Conservation (phyloP, 2,888 invertebrate genomes). For the Patella pellucida region DNA sequence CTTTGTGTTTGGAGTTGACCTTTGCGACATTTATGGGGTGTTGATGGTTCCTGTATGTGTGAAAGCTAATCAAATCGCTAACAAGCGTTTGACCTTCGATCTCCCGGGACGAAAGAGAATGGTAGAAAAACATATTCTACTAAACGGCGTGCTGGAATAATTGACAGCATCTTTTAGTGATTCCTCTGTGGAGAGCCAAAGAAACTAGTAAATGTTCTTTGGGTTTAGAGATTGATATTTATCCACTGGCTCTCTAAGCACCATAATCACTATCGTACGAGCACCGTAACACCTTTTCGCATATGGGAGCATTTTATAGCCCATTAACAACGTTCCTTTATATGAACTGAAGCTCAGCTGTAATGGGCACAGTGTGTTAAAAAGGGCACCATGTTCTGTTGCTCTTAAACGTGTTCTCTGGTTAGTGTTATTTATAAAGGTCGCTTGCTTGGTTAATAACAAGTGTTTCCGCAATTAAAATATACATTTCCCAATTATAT, state of each 20-base stretch:
- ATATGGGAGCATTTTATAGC: constrained; percentile 4
- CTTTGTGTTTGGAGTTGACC: constrained; percentile 2
- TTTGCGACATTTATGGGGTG: constrained; percentile 1
- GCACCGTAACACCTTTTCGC: background rate
- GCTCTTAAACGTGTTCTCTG: no score
- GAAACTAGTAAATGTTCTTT: constrained; percentile 5
- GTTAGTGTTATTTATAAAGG: no score
- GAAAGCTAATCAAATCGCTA: constrained; percentile 10
- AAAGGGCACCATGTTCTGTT: no score
- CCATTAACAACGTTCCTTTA: background rate
- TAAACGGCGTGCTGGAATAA: constrained; percentile 9
- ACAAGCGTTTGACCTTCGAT: constrained; percentile 5
- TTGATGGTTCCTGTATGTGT: background rate
- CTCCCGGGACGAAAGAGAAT: constrained; percentile 4
- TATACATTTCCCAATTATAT: no score
- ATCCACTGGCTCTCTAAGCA: background rate
- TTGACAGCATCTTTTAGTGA: constrained; percentile 6
- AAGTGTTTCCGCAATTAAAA: no score
- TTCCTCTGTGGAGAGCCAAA: background rate
- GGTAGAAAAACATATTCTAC: constrained; percentile 8
- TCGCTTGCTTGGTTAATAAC: no score
- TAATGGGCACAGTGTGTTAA: no score
- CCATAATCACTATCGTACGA: background rate
- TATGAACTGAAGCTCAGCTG: no score
- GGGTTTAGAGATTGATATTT: background rate